A percentile compares a stretch with the other conserved stretches of the same genome.
Conservation (phyloP, 2,888 invertebrate species). For the Athripsodes cinereus region DNA sequence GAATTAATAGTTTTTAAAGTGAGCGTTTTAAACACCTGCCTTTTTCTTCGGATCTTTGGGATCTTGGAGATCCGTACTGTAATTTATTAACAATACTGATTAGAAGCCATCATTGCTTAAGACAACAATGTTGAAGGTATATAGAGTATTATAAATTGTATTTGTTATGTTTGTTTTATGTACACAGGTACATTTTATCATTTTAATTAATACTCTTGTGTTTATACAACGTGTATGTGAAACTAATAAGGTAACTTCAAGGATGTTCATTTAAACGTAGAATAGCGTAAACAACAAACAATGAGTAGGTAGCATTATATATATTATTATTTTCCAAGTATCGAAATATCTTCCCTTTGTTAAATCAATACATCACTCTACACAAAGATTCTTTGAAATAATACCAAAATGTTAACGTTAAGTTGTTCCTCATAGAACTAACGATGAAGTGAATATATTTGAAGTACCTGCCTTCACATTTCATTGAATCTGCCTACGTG, state of each 20-base stretch:
- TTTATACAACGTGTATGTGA: background rate
- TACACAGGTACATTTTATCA: background rate
- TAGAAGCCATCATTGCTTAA: background rate
- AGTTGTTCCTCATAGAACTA: too few species aligned
- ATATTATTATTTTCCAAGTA: background rate
- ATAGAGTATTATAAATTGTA: too few species aligned
- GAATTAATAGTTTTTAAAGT: too few species aligned
- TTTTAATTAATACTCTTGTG: background rate
- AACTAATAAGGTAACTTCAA: background rate
- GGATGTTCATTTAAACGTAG: background rate
- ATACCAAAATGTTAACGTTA: too few species aligned
- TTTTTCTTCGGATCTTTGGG: too few species aligned
- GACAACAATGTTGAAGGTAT: background rate
- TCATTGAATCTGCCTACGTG: too few species aligned
- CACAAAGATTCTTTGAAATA: too few species aligned
- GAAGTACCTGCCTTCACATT: too few species aligned
- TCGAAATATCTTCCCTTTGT: background rate
- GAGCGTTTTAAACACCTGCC: too few species aligned
- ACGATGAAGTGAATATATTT: too few species aligned
- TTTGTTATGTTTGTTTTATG: too few species aligned
- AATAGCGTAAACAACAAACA: background rate
- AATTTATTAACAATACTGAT: background rate
- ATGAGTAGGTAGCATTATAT: background rate
- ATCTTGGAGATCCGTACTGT: too few species aligned
- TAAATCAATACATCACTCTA: background rate